phyloP scores from a whole-genome alignment of 2,113 vertebrate genomes.

The Plectropomus leopardus region DNA sequence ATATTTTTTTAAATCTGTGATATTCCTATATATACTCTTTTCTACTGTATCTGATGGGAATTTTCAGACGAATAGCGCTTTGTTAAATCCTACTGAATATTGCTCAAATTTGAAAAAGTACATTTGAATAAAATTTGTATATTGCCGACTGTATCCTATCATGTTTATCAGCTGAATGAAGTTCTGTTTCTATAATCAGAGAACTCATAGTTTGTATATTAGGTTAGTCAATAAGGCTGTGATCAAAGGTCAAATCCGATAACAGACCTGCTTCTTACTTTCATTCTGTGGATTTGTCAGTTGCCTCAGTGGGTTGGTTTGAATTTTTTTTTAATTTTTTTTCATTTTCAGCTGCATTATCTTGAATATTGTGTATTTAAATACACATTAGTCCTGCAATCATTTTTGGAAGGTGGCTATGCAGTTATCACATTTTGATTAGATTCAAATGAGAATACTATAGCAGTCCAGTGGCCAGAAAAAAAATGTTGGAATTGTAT shows the following conservation, averaged over 20 bases:
- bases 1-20: conserved; percentile 66
- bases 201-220: not conserved
- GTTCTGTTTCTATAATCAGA: not conserved
- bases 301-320: too few species aligned
- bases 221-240: not conserved
- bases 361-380: too few species aligned
- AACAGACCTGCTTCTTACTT: not conserved
- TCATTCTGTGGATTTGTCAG: not conserved
- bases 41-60: conserved; percentile 71
- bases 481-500: too few species aligned
- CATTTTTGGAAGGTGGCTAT: too few species aligned
- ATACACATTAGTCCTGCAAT: too few species aligned
- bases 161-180: not conserved
- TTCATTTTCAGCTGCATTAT: too few species aligned
- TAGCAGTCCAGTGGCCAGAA: too few species aligned
- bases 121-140: conserved; percentile 79
- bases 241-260: not conserved
- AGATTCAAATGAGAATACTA: too few species aligned
- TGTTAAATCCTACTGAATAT: conserved; percentile 69
- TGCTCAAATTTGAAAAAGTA: conserved; percentile 67
- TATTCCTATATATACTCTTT: conserved; percentile 70
- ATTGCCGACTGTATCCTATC: conserved; percentile 15
- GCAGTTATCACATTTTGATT: too few species aligned
- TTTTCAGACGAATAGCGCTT: conserved; percentile 59
- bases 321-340: not conserved